Evolutionary conservation across 2,888 invertebrate species (phyloP).

Genomic region (Drosophila subquinaria): DNA sequence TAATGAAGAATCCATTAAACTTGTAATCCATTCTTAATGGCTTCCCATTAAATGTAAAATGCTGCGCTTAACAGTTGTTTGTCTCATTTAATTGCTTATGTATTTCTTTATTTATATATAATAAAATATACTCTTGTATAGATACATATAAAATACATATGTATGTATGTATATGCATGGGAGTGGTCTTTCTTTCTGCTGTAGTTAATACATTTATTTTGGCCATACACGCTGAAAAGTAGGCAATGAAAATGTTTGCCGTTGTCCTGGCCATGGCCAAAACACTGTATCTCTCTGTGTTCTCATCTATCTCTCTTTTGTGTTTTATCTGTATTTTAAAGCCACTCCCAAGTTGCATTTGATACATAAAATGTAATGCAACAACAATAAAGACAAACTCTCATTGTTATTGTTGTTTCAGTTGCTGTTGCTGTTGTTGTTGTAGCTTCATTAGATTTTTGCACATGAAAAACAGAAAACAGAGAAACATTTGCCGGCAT

Average conservation of each 20-base stretch:
- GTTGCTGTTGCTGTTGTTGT: constrained; percentile 27
- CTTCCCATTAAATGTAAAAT: constrained; percentile 23
- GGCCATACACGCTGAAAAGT: constrained; percentile 59
- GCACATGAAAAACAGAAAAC: constrained; percentile 36
- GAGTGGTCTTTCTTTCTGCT: constrained; percentile 44
- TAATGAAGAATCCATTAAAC: constrained; percentile 1
- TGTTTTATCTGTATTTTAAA: constrained; percentile 53
- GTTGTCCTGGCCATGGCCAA: constrained; percentile 27
- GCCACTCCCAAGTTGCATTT: constrained; percentile 66
- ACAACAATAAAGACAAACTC: constrained; percentile 27
- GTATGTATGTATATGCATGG: constrained; percentile 26
- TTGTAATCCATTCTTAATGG: constrained; percentile 16
- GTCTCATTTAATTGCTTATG: constrained; percentile 13
- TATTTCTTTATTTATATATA: neutral
- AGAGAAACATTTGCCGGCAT: constrained; percentile 53
- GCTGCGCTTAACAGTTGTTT: constrained; percentile 12
- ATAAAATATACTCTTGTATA: neutral
- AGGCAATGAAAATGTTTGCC: constrained; percentile 71
- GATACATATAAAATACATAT: neutral
- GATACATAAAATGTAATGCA: constrained; percentile 40
- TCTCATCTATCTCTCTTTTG: constrained; percentile 20
- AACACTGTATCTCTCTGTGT: neutral
- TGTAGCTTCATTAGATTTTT: constrained; percentile 54
- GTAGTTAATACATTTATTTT: constrained; percentile 43
- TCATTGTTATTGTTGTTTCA: constrained; percentile 25